Evolutionary conservation across 2,888 invertebrate genomes (phyloP), one percentile per base, ranked within the genome.

Genomic region (Melanotus villosus): DNA sequence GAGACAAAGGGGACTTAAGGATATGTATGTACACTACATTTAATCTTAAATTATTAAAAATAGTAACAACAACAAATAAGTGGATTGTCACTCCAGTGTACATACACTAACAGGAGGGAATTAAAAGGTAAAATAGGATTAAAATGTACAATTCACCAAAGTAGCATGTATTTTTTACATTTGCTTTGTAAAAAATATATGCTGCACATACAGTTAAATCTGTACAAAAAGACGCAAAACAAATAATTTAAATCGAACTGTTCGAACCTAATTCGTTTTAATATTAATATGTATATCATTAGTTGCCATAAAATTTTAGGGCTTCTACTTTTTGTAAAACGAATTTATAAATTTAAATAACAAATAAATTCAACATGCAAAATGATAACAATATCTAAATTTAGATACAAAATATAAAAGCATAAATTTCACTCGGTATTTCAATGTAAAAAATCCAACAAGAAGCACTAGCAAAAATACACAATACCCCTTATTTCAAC

Each of bases 141-240:
- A 38, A 26, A 16, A 16, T 63, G 41, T 68, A 68, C 68, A 68
- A 58, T 58, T 59, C 21, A 47, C 54, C 65, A 54, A 34, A 16
- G 43, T 43, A 65, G 65, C 50, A 30, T 63, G 62, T 43, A 68
- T 57, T 63, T 63, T 63, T 68, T 63, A 68, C 54, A 62, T 6
- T 6, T 9, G 23, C 12, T 43, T 14, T 65, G 65, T 70, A 68
- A 72, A 71, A 73, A 73, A 72, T 70, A 62, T 68, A 71, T 63
- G 71, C 71, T 67, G 71, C 70, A 73, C 73, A 73, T 69, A 60
- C 67, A 41, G 18, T 59, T 32, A 45, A 59, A 18, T 63, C 19
- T 63, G 45, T 63, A 68, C 50, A 63, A 57, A 57, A 43, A 23
- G 21, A 47, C n/a, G 23, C 23, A 45, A 47, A 26, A 32, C 2